A percentile compares a stretch with the other conserved stretches of the same genome.
Evolutionary conservation across 2,797 vertebrate genomes (phyloP).

Genomic region (Ctenochaetus hawaiiensis): DNA sequence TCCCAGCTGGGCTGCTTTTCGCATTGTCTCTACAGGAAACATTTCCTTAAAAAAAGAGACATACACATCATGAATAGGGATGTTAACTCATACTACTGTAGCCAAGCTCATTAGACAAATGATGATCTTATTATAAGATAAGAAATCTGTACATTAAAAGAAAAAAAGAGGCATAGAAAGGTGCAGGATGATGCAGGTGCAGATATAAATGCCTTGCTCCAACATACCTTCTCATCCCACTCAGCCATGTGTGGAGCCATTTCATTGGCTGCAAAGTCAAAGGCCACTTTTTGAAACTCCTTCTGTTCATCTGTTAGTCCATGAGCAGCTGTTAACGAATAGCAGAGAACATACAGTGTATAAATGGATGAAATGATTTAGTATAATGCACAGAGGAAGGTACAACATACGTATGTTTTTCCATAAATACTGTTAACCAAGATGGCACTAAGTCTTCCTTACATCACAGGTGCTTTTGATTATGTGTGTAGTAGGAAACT

Average conservation of each 20-base stretch:
- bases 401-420: neutral
- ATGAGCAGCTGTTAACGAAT: conserved; percentile 83
- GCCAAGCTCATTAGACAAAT: too few species aligned
- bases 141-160: neutral
- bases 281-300: conserved; percentile 96
- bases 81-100: too few species aligned
- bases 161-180: neutral
- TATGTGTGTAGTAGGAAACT: neutral
- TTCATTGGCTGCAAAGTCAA: conserved; percentile 95
- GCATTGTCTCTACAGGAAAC: conserved; percentile 92
- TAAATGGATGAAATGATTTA: neutral
- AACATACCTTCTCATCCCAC: conserved; percentile 94
- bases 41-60: conserved; percentile 85
- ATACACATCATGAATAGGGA: neutral
- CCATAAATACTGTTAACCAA: neutral
- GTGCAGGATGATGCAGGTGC: neutral
- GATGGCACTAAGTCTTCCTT: too few species aligned
- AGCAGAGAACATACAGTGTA: neutral
- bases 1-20: conserved; percentile 92
- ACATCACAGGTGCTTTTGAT: neutral
- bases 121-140: neutral
- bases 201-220: neutral
- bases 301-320: conserved; percentile 96
- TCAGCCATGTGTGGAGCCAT: conserved; percentile 96
- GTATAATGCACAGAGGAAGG: neutral